Conservation (phyloP, 2,888 invertebrate genomes). For the Trichogramma evanescens region DNA sequence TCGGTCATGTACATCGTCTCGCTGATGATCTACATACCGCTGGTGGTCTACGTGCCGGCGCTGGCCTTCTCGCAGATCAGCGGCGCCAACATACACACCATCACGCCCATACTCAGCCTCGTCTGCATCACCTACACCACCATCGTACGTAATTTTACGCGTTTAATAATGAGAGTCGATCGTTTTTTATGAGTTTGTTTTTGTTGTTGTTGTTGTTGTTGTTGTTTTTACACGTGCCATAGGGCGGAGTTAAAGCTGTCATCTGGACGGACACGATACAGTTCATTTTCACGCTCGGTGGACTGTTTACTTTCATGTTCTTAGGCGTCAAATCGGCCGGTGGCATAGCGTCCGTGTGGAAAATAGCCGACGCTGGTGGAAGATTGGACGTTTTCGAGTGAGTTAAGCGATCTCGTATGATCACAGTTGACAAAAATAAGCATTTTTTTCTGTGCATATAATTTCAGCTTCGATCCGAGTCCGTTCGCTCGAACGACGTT, state of each 20-base stretch:
- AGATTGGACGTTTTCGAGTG: constrained; percentile 59
- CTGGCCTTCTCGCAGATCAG: constrained; percentile 67
- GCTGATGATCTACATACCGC: constrained; percentile 56
- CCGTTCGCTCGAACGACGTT: constrained; percentile 56
- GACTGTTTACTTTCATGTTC: constrained; percentile 52
- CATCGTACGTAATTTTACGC: constrained; percentile 51
- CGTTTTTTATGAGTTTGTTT: constrained; percentile 41
- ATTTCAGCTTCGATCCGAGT: constrained; percentile 56
- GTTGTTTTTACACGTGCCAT: constrained; percentile 53
- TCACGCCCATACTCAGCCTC: constrained; percentile 62
- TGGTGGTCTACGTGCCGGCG: constrained; percentile 65
- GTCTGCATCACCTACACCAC: constrained; percentile 73
- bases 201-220: constrained; percentile 63
- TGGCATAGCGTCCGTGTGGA: constrained; percentile 55
- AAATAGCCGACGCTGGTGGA: constrained; percentile 52
- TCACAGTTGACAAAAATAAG: neutral
- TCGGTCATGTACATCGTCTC: constrained; percentile 57
- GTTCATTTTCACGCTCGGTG: constrained; percentile 53
- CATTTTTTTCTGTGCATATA: constrained; percentile 39
- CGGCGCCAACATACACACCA: constrained; percentile 58
- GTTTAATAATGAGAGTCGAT: neutral
- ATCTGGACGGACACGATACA: constrained; percentile 60
- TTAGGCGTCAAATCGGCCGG: constrained; percentile 54
- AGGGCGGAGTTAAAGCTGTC: constrained; percentile 59
- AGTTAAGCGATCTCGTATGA: constrained; percentile 33